Percentiles rank a stretch among this genome's conserved stretches.
Evolutionary conservation across 2,888 invertebrate species (phyloP).

Genomic region (Cheilosia pagana): DNA sequence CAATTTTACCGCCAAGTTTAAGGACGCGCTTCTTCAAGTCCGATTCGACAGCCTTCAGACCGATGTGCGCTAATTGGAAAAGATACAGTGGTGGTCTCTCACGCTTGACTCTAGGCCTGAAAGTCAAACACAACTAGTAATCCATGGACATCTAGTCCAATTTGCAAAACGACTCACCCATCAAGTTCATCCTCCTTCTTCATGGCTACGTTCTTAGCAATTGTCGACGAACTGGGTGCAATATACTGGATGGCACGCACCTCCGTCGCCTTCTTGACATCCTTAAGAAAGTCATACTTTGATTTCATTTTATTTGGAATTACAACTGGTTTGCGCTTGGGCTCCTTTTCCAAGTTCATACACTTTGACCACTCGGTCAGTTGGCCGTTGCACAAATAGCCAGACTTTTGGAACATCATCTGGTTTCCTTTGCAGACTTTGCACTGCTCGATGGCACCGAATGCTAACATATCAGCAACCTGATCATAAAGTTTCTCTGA

Average conservation of each 20-base stretch:
- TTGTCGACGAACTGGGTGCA: conserved; percentile 83
- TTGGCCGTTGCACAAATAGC: conserved; percentile 93
- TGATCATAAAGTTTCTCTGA: conserved; percentile 87
- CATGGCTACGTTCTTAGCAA: conserved; percentile 76
- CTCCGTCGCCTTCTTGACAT: conserved; percentile 86
- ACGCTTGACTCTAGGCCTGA: conserved; percentile 87
- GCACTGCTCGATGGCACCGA: conserved; percentile 92
- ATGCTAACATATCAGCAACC: conserved; percentile 93
- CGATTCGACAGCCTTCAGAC: conserved; percentile 85
- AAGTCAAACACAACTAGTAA: conserved; percentile 48
- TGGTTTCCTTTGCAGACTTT: conserved; percentile 91
- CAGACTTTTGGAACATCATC: conserved; percentile 87
- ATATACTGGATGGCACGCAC: conserved; percentile 85
- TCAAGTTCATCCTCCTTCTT: conserved; percentile 85
- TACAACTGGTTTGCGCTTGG: conserved; percentile 88
- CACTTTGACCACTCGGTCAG: conserved; percentile 94
- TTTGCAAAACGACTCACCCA: conserved; percentile 77
- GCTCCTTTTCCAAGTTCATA: conserved; percentile 88
- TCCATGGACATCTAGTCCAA: background rate
- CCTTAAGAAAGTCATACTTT: conserved; percentile 85
- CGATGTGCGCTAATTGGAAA: conserved; percentile 90
- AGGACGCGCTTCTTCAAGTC: conserved; percentile 88
- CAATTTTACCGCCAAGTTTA: conserved; percentile 90
- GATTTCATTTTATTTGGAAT: conserved; percentile 87
- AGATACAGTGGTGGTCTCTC: conserved; percentile 89